phyloP scores from a whole-genome alignment of 2,113 vertebrate genomes.

The Elanus axillaris region DNA sequence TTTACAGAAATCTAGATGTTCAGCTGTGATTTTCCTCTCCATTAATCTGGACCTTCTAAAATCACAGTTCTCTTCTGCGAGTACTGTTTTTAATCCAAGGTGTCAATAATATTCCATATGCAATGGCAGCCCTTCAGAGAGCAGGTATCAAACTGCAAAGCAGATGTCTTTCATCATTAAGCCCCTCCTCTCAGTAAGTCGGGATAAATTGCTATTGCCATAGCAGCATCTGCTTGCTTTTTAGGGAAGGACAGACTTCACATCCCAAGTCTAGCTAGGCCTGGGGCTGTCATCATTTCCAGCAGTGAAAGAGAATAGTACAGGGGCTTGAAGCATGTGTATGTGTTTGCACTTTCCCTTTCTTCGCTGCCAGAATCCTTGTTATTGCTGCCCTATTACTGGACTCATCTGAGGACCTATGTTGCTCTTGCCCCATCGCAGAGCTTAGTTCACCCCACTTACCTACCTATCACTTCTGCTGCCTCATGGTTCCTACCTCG shows the following conservation, averaged over 20 bases:
- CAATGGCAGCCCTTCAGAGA: not conserved
- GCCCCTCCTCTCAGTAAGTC: conserved; percentile 35
- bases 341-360: not conserved
- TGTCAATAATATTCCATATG: not conserved
- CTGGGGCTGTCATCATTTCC: not conserved
- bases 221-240: not conserved
- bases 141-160: not conserved
- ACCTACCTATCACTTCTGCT: not conserved
- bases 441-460: not conserved
- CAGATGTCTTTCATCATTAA: not conserved
- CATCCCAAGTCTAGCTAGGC: not conserved
- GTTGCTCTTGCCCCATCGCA: fast-evolving
- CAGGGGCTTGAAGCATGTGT: not conserved
- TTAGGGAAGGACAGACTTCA: not conserved
- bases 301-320: not conserved
- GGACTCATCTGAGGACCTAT: fast-evolving
- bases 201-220: not conserved
- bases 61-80: not conserved
- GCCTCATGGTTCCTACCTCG: not conserved
- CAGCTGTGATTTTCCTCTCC: not conserved
- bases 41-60: conserved; percentile 2
- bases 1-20: not conserved
- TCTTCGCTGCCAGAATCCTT: not conserved
- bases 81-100: not conserved
- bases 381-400: not conserved